phyloP scores from a whole-genome alignment of 2,888 invertebrate species.

The Xanthia togata region DNA sequence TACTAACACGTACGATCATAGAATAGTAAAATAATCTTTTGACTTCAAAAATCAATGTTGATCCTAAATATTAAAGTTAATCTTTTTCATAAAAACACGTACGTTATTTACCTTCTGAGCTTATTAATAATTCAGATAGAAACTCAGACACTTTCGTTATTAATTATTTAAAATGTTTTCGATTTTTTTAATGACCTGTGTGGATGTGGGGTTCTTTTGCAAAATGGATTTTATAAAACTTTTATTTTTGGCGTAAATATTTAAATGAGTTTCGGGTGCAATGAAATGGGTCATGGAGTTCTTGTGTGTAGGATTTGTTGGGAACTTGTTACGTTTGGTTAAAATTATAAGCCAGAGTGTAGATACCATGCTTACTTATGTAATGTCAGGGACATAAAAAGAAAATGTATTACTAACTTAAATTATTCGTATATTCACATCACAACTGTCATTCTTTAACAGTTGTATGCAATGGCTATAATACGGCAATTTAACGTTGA shows the following conservation, averaged over 20 bases:
- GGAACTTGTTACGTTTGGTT: not conserved
- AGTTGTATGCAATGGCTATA: not conserved
- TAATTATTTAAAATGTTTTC: conserved; percentile 17
- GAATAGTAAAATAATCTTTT: conserved; percentile 10
- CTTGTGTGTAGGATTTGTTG: not conserved
- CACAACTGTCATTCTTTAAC: not conserved
- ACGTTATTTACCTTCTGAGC: not conserved
- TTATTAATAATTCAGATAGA: conserved; percentile 17
- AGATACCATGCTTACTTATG: no score
- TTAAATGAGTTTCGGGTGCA: not conserved
- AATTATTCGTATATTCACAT: not conserved
- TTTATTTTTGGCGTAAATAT: conserved; percentile 27
- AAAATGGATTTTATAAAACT: conserved; percentile 4
- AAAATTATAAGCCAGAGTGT: no score
- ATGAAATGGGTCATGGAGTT: not conserved
- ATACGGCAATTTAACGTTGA: not conserved
- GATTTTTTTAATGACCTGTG: conserved; percentile 17
- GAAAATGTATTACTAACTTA: not conserved
- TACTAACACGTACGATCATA: conserved; percentile 4
- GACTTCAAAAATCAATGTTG: not conserved
- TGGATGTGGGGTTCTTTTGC: not conserved
- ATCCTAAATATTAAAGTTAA: not conserved
- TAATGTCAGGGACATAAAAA: no score
- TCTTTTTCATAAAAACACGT: conserved; percentile 11
- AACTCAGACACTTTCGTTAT: conserved; percentile 16